Conservation (phyloP, 2,113 vertebrate species). For the Tachuris rubrigastra region DNA sequence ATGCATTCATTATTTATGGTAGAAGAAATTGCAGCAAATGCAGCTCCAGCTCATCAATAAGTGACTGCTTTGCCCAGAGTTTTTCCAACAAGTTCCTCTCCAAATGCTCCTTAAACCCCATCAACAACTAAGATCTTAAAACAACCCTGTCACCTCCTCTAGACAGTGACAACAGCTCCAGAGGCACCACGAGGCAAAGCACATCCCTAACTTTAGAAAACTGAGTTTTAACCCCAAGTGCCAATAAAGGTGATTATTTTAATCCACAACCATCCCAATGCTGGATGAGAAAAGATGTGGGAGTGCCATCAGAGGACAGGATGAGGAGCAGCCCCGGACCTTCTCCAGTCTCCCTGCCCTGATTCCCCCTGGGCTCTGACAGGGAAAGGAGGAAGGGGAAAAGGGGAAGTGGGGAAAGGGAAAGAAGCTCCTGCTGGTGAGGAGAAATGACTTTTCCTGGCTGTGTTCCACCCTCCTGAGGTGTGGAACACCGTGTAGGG, state of each 20-base stretch:
- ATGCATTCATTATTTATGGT: neutral
- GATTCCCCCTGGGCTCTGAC: neutral
- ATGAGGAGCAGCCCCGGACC: neutral
- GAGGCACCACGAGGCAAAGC: no score
- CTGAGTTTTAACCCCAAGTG: no score
- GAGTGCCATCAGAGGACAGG: no score
- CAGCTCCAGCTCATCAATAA: neutral
- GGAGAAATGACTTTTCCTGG: neutral
- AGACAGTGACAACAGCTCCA: no score
- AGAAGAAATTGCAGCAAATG: neutral
- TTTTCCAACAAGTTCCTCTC: neutral
- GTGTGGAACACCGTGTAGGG: fast-evolving
- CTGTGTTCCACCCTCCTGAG: neutral
- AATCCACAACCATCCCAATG: no score
- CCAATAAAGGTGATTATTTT: no score
- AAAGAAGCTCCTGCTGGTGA: neutral
- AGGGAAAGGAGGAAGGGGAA: neutral
- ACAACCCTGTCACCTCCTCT: fast-evolving
- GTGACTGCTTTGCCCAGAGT: fast-evolving
- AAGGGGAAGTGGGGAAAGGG: no score
- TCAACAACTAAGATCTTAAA: neutral
- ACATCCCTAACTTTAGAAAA: no score
- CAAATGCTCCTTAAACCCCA: neutral
- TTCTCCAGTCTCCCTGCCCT: neutral
- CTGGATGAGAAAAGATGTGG: no score